Conservation (phyloP, 1,140 invertebrate genomes). For the Araneus ventricosus region DNA sequence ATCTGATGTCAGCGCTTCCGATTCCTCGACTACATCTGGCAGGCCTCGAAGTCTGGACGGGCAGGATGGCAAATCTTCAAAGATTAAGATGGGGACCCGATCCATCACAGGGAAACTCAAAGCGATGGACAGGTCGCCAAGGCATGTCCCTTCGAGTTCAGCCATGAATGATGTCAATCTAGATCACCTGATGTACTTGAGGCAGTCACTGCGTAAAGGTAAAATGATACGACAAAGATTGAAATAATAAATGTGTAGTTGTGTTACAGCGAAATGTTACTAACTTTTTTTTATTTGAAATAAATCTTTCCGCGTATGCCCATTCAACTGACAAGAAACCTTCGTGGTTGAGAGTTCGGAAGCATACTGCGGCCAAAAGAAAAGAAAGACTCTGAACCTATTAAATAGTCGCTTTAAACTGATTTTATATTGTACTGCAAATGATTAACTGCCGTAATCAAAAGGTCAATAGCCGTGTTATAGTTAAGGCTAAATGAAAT, state of each 20-base stretch:
- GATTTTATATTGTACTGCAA: no score
- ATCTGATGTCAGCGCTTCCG: slow-evolving; percentile 60
- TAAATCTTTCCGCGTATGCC: background rate
- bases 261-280: background rate
- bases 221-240: background rate
- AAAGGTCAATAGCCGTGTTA: no score
- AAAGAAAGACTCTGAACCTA: no score
- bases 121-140: slow-evolving; percentile 11
- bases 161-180: slow-evolving; percentile 77
- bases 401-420: no score
- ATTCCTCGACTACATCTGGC: slow-evolving; percentile 57
- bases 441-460: no score
- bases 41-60: slow-evolving; percentile 74
- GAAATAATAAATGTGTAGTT: background rate
- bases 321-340: no score
- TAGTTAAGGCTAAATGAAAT: no score
- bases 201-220: slow-evolving; percentile 78
- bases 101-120: slow-evolving; percentile 77
- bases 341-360: no score
- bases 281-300: no score
- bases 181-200: slow-evolving; percentile 79
- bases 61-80: slow-evolving; percentile 70
- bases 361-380: no score
- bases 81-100: slow-evolving; percentile 80
- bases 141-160: background rate